Percentiles rank a stretch among this genome's conserved stretches.
These are phyloP conservation scores for Limnothrissa miodon DNA, from an alignment of 2,113 vertebrate species.

Conservation along the genomic window DNA sequence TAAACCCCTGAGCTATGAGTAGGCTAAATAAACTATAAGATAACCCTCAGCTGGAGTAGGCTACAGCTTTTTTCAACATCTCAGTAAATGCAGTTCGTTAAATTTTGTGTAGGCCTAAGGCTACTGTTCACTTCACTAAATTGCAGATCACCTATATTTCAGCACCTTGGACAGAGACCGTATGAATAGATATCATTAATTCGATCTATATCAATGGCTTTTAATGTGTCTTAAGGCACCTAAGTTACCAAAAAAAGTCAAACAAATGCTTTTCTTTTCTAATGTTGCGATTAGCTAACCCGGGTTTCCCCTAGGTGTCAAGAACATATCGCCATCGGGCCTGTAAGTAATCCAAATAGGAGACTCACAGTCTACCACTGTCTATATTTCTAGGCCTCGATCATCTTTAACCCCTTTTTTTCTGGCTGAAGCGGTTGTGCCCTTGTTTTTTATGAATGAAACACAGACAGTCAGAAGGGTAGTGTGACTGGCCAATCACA, in stretches of 20 bases:
- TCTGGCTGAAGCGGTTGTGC: background rate
- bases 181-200: background rate
- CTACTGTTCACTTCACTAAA: background rate
- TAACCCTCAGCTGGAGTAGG: too few species aligned
- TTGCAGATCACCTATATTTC: background rate
- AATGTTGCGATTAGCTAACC: background rate
- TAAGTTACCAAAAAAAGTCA: background rate
- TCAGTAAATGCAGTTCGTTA: background rate
- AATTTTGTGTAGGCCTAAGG: background rate
- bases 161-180: background rate
- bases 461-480: background rate
- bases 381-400: too few species aligned
- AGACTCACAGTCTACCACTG: too few species aligned
- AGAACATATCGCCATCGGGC: too few species aligned
- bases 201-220: background rate
- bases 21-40: too few species aligned
- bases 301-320: too few species aligned
- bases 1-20: too few species aligned
- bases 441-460: constrained; percentile 28
- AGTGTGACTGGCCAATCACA: constrained; percentile 8
- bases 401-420: background rate
- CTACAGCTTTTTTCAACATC: too few species aligned
- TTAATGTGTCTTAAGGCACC: background rate
- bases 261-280: background rate
- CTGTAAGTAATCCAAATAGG: too few species aligned